These are phyloP conservation scores for Patagioenas fasciata DNA, from an alignment of 2,113 vertebrate genomes.

Conservation along the genomic window DNA sequence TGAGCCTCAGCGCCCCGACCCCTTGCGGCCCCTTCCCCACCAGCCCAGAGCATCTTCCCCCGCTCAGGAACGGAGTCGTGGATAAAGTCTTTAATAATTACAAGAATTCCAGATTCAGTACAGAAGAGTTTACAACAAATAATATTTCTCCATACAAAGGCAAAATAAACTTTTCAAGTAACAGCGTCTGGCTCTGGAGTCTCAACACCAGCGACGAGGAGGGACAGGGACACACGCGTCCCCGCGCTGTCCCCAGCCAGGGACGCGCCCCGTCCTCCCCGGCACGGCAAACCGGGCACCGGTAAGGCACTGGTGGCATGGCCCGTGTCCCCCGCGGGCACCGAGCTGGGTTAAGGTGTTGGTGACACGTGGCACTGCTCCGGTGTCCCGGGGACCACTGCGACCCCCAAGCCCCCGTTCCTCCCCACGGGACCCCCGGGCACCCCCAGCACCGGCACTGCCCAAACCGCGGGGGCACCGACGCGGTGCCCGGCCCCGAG, in stretches of 20 bases:
- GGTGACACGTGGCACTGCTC: too few relatives aligned
- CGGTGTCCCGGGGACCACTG: too few relatives aligned
- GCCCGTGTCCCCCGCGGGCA: background rate
- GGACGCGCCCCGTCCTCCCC: background rate
- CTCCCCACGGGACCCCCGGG: too few relatives aligned
- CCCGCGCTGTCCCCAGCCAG: background rate
- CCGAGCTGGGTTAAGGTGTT: too few relatives aligned
- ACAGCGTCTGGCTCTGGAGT: conserved; percentile 9
- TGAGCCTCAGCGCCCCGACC: background rate
- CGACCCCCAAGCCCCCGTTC: too few relatives aligned
- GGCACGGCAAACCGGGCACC: background rate
- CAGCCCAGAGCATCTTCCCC: too few relatives aligned
- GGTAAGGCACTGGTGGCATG: conserved; percentile 44
- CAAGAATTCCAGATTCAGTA: conserved; percentile 66
- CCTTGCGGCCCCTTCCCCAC: background rate
- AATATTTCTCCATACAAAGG: conserved; percentile 66
- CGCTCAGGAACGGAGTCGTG: background rate
- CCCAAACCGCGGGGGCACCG: too few relatives aligned
- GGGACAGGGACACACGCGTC: background rate
- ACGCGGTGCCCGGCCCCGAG: too few relatives aligned
- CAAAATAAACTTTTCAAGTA: conserved; percentile 69
- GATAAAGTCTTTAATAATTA: conserved; percentile 72
- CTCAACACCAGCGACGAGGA: background rate
- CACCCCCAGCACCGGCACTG: too few relatives aligned
- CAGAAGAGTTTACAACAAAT: conserved; percentile 70